Conservation (phyloP, 2,113 vertebrate species). For the Rhombomys opimus region DNA sequence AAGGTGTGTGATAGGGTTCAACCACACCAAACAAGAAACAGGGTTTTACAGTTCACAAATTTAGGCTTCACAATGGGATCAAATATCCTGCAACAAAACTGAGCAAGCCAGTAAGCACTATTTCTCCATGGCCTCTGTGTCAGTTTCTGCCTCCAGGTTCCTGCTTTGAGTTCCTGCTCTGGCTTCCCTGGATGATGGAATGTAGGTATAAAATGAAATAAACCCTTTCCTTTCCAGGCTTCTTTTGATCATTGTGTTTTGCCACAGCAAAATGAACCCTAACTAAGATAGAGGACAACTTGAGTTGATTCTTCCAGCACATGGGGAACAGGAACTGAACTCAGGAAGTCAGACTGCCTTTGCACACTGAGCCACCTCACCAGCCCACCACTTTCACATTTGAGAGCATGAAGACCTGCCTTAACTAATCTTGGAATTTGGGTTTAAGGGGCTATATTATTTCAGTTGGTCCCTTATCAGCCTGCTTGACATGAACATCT, state of each 20-base stretch:
- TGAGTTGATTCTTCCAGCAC: neutral
- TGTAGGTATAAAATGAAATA: neutral
- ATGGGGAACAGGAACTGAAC: neutral
- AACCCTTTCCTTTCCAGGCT: neutral
- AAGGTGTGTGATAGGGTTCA: too few relatives aligned
- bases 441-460: neutral
- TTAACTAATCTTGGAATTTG: constrained; percentile 9
- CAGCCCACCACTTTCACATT: neutral
- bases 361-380: neutral
- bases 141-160: too few relatives aligned
- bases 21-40: too few relatives aligned
- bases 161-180: neutral
- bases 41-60: too few relatives aligned
- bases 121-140: neutral
- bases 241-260: neutral
- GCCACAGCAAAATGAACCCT: neutral
- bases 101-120: neutral
- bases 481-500: neutral
- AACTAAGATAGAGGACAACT: neutral
- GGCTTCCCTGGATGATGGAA: neutral
- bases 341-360: neutral
- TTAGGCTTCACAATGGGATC: too few relatives aligned
- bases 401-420: neutral
- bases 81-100: too few relatives aligned
- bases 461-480: neutral